Evolutionary conservation across 2,113 vertebrate species (phyloP).

Genomic region (Colossoma macropomum): DNA sequence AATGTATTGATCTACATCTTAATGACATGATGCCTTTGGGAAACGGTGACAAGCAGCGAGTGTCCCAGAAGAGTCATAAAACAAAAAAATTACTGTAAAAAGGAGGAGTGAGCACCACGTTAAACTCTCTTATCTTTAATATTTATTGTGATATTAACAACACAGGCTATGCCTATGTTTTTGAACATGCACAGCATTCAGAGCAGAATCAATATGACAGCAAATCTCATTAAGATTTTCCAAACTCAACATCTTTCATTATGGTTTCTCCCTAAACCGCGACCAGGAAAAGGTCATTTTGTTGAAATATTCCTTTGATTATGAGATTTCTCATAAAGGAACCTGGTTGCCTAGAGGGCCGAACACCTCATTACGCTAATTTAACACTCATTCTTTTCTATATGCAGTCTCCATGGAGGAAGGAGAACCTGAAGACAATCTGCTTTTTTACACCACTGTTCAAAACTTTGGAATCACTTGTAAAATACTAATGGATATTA

Average conservation of each 20-base stretch:
- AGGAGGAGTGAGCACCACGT: background rate
- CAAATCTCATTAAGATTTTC: background rate
- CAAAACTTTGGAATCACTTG: too few species aligned
- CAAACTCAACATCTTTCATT: background rate
- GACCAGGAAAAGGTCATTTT: conserved; percentile 29
- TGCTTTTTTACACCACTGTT: background rate
- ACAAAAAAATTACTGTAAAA: background rate
- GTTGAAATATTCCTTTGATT: conserved; percentile 32
- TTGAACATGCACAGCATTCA: background rate
- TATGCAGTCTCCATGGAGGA: background rate
- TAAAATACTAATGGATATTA: too few species aligned
- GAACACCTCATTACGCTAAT: conserved; percentile 4
- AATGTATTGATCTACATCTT: background rate
- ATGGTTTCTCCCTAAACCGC: background rate
- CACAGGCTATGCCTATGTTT: background rate
- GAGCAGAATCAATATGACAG: background rate
- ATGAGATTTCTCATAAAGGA: conserved; percentile 39
- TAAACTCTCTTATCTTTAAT: background rate
- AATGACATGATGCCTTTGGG: background rate
- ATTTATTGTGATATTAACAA: background rate
- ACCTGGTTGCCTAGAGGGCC: background rate
- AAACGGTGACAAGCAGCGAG: background rate
- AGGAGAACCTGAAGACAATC: too few species aligned
- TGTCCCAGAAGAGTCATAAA: background rate
- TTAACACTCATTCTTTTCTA: background rate